Percentiles rank a stretch among this genome's conserved stretches.
These are phyloP conservation scores for Epinephelus cyanopodus DNA, from an alignment of 2,113 vertebrate species.

Conservation along the genomic window DNA sequence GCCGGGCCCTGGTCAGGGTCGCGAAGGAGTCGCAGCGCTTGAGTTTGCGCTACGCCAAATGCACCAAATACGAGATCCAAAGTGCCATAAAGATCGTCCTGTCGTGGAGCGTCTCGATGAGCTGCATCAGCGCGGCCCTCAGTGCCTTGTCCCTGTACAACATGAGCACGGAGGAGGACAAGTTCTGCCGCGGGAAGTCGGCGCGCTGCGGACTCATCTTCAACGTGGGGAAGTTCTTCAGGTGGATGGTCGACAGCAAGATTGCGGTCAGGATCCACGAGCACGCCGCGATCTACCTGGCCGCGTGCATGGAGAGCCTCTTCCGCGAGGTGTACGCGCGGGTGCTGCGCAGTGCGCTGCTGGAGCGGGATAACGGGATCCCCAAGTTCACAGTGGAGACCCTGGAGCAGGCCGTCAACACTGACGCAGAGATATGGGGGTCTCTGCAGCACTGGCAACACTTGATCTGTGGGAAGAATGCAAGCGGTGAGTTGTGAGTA, in stretches of 20 bases:
- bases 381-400: constrained; percentile 90
- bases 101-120: constrained; percentile 91
- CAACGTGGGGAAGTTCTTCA: constrained; percentile 96
- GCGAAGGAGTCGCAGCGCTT: constrained; percentile 94
- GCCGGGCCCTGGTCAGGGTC: constrained; percentile 92
- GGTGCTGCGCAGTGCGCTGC: constrained; percentile 83
- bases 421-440: constrained; percentile 94
- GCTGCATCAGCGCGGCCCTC: constrained; percentile 91
- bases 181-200: constrained; percentile 94
- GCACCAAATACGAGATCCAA: constrained; percentile 96
- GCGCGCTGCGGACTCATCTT: constrained; percentile 93
- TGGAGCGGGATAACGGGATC: constrained; percentile 86
- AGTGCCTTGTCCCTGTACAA: constrained; percentile 95
- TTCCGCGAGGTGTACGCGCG: constrained; percentile 92
- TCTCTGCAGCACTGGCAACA: constrained; percentile 92
- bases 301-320: constrained; percentile 93
- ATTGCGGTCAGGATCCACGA: constrained; percentile 95
- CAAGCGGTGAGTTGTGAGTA: constrained; percentile 89
- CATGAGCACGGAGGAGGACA: constrained; percentile 97
- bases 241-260: constrained; percentile 97
- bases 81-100: constrained; percentile 94
- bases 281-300: constrained; percentile 97
- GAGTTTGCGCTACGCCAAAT: constrained; percentile 96
- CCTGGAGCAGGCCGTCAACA: constrained; percentile 93
- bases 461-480: constrained; percentile 95